A percentile compares a stretch with the other conserved stretches of the same genome.
Conservation (phyloP, 53 echinoderm and acorn worm genomes). For the Holothuria scabra region DNA sequence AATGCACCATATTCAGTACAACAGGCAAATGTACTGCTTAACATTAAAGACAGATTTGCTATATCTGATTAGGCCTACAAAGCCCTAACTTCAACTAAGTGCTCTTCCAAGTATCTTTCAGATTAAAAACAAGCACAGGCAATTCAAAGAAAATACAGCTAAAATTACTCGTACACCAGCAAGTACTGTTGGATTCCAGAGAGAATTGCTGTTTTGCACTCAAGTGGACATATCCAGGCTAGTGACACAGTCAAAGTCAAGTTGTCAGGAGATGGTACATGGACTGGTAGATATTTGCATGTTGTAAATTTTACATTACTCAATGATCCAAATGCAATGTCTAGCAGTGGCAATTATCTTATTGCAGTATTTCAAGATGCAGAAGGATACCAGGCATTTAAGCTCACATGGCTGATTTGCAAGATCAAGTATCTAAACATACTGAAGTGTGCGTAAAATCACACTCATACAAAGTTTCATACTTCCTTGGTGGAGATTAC, state of each 20-base stretch:
- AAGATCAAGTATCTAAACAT: neutral
- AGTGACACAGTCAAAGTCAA: neutral
- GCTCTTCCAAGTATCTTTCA: slow-evolving; percentile 37
- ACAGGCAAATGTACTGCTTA: slow-evolving; percentile 31
- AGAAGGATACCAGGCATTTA: slow-evolving; percentile 27
- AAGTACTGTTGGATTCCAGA: slow-evolving; percentile 29
- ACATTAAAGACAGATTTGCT: slow-evolving; percentile 36
- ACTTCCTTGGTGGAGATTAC: slow-evolving; percentile 43
- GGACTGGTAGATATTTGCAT: slow-evolving; percentile 6
- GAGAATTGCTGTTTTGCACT: neutral
- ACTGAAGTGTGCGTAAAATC: slow-evolving; percentile 13
- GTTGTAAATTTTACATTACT: slow-evolving; percentile 26
- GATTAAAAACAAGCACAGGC: slow-evolving; percentile 28
- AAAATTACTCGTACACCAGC: slow-evolving; percentile 17
- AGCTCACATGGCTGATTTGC: slow-evolving; percentile 14
- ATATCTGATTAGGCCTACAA: slow-evolving; percentile 44
- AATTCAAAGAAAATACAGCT: slow-evolving; percentile 14
- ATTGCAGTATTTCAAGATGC: slow-evolving; percentile 42
- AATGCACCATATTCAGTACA: slow-evolving; percentile 16
- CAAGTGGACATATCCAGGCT: neutral
- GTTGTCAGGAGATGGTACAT: slow-evolving; percentile 11
- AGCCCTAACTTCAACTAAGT: slow-evolving; percentile 32
- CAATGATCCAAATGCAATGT: neutral
- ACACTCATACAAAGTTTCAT: slow-evolving; percentile 18
- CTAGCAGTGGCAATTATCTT: slow-evolving; percentile 21